Evolutionary conservation across 1,140 invertebrate genomes (phyloP).

Genomic region (Proctacanthus coquilletti): DNA sequence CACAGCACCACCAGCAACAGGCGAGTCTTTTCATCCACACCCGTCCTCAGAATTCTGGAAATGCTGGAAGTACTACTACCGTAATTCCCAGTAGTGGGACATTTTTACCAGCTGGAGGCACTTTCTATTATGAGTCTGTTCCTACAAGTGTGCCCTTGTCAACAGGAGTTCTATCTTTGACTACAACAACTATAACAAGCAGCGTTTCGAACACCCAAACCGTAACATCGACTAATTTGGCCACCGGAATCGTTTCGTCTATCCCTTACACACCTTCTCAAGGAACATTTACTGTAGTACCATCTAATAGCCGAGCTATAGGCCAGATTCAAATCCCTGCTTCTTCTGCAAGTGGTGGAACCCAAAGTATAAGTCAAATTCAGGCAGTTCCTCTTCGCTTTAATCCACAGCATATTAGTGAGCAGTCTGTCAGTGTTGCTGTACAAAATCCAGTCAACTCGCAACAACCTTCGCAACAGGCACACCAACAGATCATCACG

Average conservation of each 20-base stretch:
- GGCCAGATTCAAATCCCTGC: slow-evolving; percentile 15
- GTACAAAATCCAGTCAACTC: no score
- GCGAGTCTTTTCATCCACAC: slow-evolving; percentile 9
- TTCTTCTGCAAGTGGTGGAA: slow-evolving; percentile 1
- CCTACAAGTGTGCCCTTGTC: slow-evolving; percentile 19
- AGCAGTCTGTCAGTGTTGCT: neutral
- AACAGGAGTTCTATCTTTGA: slow-evolving; percentile 23
- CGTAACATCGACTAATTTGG: slow-evolving; percentile 12
- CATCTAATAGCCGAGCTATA: slow-evolving; percentile 16
- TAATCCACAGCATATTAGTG: slow-evolving; percentile 5
- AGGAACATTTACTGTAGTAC: slow-evolving; percentile 21
- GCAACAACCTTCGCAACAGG: neutral
- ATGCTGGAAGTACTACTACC: slow-evolving; percentile 8
- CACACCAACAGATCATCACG: slow-evolving; percentile 14
- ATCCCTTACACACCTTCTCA: slow-evolving; percentile 18
- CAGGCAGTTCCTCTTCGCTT: slow-evolving; percentile 12
- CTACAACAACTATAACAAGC: slow-evolving; percentile 22
- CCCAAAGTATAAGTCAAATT: slow-evolving; percentile 7
- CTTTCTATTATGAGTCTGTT: slow-evolving; percentile 27
- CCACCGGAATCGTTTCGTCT: slow-evolving; percentile 14
- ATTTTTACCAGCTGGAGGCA: slow-evolving; percentile 13
- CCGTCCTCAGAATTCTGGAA: neutral
- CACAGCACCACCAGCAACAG: slow-evolving; percentile 2
- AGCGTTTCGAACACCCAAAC: slow-evolving; percentile 10
- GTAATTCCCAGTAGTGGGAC: slow-evolving; percentile 13